Base-by-base conservation (phyloP, 2,113 vertebrate genomes). In the Pelobates fuscus region DNA sequence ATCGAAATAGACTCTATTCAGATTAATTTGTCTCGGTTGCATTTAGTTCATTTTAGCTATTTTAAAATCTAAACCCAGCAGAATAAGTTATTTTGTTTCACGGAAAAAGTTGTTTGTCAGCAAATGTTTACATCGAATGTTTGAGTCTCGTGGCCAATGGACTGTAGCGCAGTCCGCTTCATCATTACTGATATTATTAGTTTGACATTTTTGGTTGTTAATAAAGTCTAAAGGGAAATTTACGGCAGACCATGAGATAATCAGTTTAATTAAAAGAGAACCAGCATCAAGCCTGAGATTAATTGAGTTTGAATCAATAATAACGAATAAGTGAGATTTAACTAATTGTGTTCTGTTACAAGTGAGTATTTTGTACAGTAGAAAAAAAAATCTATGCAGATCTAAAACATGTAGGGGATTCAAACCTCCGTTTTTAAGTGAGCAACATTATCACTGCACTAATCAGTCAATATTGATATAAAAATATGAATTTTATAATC, bases 171-270 rank as follows among this genome's bases (percentile, higher is more conserved):
- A 1, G 32, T 8, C 57, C 18, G 18, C 12, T 18, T 24, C 37
- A 44, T 58, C 20, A 37, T 37, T 37, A 21, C 21, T 20, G 24
- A 25, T 58, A n/a, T 27, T 58, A 59, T 43, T 66, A 44, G 55
- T 58, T n/a, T 58, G 32, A 74, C 52, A 29, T 74, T 74, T 74
- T 74, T 58, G 49, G 30, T 24, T 32, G 59, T 63, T 74, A 58
- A 74, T 74, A 58, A 65, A 26, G 24, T 74, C 62, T 66, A 44
- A 26, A 58, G 62, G 30, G 49, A 74, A 74, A 58, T 74, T 65
- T 54, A 64, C 23, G 23, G 60, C 62, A 37, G 59, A n/a, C 20
- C 43, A 20, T 5, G 49, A 62, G 44, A 32, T 41, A 72, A 64
- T 54, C 46, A 5, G 43, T 64, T 72, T 72, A 64, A 72, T 72